phyloP scores from a whole-genome alignment of 2,797 vertebrate genomes.

The Myripristis jacobus region DNA sequence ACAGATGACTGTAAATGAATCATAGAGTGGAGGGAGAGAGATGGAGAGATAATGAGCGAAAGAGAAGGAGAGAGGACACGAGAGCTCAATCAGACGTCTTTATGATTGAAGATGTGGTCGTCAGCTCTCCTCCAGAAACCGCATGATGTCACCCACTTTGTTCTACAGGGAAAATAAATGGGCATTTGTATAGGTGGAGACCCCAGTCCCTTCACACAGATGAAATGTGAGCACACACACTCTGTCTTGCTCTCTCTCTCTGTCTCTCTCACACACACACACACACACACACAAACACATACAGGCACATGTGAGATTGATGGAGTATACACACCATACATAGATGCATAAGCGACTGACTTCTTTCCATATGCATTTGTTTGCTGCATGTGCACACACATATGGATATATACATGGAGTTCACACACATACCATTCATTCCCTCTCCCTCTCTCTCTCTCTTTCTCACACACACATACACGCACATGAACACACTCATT shows the following conservation, averaged over 20 bases:
- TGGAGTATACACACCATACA: background rate
- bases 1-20: constrained; percentile 18
- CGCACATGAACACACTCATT: background rate
- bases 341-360: background rate
- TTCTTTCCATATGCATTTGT: background rate
- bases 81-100: constrained; percentile 7
- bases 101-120: constrained; percentile 26
- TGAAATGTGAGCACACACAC: constrained; percentile 1
- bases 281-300: background rate
- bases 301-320: background rate
- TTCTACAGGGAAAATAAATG: constrained; percentile 17
- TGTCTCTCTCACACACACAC: background rate
- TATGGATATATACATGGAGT: background rate
- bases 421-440: background rate
- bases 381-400: background rate
- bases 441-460: no score
- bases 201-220: background rate
- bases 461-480: no score
- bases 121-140: background rate
- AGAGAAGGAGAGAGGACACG: background rate
- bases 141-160: constrained; percentile 26
- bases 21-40: background rate
- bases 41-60: background rate
- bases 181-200: background rate
- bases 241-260: no score